Evolutionary conservation across 2,888 invertebrate species (phyloP).

Genomic region (Stramonita haemastoma): DNA sequence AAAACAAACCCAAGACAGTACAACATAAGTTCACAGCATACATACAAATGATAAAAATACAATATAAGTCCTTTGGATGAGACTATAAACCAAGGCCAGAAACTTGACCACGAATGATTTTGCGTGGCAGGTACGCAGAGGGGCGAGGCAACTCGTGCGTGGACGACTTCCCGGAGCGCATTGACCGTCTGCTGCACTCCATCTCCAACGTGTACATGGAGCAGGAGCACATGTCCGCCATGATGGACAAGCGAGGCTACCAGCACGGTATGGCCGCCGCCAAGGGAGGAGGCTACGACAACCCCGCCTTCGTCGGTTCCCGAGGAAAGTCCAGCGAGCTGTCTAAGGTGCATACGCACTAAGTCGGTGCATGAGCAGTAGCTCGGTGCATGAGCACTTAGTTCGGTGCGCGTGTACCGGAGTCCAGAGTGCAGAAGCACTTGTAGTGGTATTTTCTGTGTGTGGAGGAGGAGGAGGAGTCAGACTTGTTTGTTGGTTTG

Average conservation of each 20-base stretch:
- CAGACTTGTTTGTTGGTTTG: too few species aligned
- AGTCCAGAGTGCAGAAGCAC: too few species aligned
- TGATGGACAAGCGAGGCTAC: slow-evolving; percentile 37
- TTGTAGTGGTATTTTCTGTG: too few species aligned
- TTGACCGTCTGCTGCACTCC: slow-evolving; percentile 74
- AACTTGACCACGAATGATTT: too few species aligned
- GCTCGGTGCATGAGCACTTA: too few species aligned
- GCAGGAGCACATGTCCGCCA: slow-evolving; percentile 42
- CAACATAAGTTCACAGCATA: too few species aligned
- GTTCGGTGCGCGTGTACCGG: too few species aligned
- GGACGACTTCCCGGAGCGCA: slow-evolving; percentile 74
- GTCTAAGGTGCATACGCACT: slow-evolving; percentile 50
- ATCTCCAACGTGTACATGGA: slow-evolving; percentile 76
- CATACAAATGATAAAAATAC: too few species aligned
- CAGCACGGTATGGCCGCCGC: not conserved
- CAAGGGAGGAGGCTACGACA: slow-evolving; percentile 6
- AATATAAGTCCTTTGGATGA: too few species aligned
- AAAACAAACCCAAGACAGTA: too few species aligned
- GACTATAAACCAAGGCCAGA: too few species aligned
- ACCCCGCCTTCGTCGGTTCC: slow-evolving; percentile 6
- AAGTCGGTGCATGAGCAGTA: not conserved
- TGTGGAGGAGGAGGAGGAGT: too few species aligned
- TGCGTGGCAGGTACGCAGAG: slow-evolving; percentile 42
- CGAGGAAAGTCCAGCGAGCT: slow-evolving; percentile 32
- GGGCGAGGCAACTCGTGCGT: slow-evolving; percentile 50